phyloP scores from a whole-genome alignment of 1,140 invertebrate genomes.

The Dendrolimus kikuchii region DNA sequence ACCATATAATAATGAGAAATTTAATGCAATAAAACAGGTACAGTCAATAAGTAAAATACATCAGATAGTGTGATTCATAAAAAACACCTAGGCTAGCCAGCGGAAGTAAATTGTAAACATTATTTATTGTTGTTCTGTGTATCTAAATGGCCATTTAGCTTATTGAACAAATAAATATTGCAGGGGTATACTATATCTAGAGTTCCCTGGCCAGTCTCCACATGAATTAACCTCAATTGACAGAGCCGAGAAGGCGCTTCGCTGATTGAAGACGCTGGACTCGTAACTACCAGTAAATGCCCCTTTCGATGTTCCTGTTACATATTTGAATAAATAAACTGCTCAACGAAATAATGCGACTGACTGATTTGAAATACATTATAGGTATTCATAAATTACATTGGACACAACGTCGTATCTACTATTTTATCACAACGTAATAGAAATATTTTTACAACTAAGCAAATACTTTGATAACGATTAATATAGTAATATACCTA shows the following conservation, averaged over 20 bases:
- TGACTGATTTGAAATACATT: too few species aligned
- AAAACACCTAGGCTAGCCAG: conserved; percentile 15
- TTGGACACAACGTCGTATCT: too few species aligned
- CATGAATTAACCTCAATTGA: conserved; percentile 71
- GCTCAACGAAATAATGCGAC: too few species aligned
- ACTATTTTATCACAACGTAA: too few species aligned
- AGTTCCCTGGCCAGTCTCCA: conserved; percentile 60
- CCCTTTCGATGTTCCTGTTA: conserved; percentile 27
- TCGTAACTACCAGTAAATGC: conserved; percentile 38
- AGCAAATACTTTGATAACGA: too few species aligned
- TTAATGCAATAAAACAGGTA: too few species aligned
- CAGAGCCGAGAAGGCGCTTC: conserved; percentile 56
- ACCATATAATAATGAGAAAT: too few species aligned
- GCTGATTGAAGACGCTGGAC: conserved; percentile 59
- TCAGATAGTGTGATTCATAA: background rate
- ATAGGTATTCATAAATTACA: too few species aligned
- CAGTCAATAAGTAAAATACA: background rate
- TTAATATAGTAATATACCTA: too few species aligned
- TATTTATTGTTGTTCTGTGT: background rate
- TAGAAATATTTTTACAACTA: too few species aligned
- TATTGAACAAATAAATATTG: conserved; percentile 66
- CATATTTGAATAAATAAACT: conserved; percentile 29
- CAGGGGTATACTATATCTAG: conserved; percentile 47
- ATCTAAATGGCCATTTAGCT: conserved; percentile 41
- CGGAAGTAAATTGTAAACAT: background rate